Conservation (phyloP, 2,113 vertebrate genomes). For the Ibidorhyncha struthersii region DNA sequence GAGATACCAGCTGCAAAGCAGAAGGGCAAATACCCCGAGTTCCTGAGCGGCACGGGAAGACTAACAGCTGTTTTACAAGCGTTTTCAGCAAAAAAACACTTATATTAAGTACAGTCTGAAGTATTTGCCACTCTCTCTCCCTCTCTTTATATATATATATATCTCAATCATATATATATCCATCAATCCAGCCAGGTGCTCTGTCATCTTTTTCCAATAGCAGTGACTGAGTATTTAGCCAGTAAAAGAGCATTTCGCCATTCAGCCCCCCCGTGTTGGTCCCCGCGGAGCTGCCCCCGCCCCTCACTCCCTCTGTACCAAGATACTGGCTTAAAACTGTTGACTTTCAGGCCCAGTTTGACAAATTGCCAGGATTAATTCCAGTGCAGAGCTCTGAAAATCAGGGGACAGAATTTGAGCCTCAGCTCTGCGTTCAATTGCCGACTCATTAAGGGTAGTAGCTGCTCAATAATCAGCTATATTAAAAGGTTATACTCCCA, state of each 20-base stretch:
- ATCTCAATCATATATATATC: neutral
- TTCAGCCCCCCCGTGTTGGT: too few species aligned
- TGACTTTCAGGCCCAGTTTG: neutral
- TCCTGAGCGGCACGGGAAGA: neutral
- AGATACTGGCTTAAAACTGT: neutral
- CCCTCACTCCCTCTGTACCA: neutral
- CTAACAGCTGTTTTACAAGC: too few species aligned
- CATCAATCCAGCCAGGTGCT: neutral
- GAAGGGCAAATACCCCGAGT: neutral
- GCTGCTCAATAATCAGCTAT: neutral
- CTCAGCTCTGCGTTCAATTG: neutral
- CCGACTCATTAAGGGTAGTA: neutral
- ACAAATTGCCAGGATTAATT: neutral
- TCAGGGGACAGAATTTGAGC: neutral
- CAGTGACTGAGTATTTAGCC: neutral
- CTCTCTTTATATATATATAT: neutral
- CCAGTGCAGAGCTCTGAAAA: neutral
- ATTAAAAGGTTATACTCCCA: neutral
- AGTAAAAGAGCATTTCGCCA: rapidly evolving
- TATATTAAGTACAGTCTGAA: neutral
- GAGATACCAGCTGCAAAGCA: neutral
- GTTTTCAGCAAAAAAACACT: neutral
- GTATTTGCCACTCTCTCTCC: neutral
- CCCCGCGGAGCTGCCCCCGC: neutral
- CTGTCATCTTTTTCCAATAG: rapidly evolving